phyloP scores from a whole-genome alignment of 1,140 invertebrate species.

The Drosophila teissieri region DNA sequence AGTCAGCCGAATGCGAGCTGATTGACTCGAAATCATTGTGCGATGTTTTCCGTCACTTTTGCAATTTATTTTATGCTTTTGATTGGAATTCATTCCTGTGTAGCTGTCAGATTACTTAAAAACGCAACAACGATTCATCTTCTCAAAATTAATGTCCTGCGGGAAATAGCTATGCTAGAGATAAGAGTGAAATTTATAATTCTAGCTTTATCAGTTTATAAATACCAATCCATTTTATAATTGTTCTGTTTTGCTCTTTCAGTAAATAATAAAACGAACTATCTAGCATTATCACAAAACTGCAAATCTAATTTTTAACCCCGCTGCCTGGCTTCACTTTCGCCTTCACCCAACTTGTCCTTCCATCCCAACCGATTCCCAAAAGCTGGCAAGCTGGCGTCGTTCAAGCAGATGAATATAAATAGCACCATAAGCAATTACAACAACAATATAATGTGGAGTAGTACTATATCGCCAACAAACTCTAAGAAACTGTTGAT shows the following conservation, averaged over 20 bases:
- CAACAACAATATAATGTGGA: constrained; percentile 84
- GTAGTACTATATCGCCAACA: constrained; percentile 83
- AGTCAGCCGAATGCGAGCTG: constrained; percentile 38
- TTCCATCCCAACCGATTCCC: constrained; percentile 7
- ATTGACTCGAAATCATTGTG: constrained; percentile 31
- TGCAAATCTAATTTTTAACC: not conserved
- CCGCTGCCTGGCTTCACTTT: constrained; percentile 3
- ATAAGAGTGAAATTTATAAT: no score
- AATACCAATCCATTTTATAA: no score
- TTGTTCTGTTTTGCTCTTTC: constrained; percentile 10
- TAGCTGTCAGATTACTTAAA: constrained; percentile 19
- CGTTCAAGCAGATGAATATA: constrained; percentile 62
- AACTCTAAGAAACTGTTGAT: constrained; percentile 84
- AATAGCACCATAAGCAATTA: constrained; percentile 73
- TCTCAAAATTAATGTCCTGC: no score
- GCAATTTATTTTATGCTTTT: constrained; percentile 36
- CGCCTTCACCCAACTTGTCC: not conserved
- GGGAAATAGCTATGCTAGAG: no score
- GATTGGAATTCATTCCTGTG: constrained; percentile 25
- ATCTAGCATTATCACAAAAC: not conserved
- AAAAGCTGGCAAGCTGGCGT: constrained; percentile 74
- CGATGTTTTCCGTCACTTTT: constrained; percentile 21
- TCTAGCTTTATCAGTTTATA: no score
- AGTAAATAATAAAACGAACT: constrained; percentile 16
- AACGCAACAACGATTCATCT: no score